Percentiles rank a stretch among this genome's conserved stretches.
Evolutionary conservation across 2,797 vertebrate genomes (phyloP).

Genomic region (Enteromius unitaeniatus): DNA sequence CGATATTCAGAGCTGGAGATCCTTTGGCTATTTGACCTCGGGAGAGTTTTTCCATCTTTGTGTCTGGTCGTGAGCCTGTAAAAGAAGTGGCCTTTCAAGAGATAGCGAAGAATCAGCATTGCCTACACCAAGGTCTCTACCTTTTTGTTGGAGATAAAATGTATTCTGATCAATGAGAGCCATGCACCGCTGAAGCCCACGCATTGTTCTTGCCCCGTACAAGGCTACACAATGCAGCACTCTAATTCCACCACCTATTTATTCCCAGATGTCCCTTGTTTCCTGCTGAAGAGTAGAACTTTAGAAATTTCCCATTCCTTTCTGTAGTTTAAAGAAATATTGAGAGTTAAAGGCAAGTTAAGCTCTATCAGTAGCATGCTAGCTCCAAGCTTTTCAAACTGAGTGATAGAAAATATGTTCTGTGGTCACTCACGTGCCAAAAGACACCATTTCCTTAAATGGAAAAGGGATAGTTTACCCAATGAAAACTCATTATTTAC

Average conservation of each 20-base stretch:
- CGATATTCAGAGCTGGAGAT: conserved; percentile 40
- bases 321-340: not conserved
- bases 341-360: not conserved
- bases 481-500: not conserved
- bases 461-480: not conserved
- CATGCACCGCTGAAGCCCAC: conserved; percentile 55
- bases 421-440: not conserved
- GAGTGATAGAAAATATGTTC: not conserved
- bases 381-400: not conserved
- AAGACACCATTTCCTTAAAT: not conserved
- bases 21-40: conserved; percentile 30
- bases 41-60: conserved; percentile 50
- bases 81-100: conserved; percentile 53
- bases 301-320: conserved; percentile 1
- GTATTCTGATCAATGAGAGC: conserved; percentile 63
- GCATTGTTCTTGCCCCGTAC: conserved; percentile 53
- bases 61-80: conserved; percentile 47
- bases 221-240: conserved; percentile 60
- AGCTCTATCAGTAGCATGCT: not conserved
- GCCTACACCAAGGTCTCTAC: conserved; percentile 59
- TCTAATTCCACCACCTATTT: conserved; percentile 57
- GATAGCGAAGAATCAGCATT: conserved; percentile 55
- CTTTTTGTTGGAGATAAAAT: conserved; percentile 62
- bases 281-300: conserved; percentile 41
- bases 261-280: conserved; percentile 56